A percentile compares a stretch with the other conserved stretches of the same genome.
Evolutionary conservation across 2,888 invertebrate species (phyloP).

Genomic region (Metallyticus violacea): DNA sequence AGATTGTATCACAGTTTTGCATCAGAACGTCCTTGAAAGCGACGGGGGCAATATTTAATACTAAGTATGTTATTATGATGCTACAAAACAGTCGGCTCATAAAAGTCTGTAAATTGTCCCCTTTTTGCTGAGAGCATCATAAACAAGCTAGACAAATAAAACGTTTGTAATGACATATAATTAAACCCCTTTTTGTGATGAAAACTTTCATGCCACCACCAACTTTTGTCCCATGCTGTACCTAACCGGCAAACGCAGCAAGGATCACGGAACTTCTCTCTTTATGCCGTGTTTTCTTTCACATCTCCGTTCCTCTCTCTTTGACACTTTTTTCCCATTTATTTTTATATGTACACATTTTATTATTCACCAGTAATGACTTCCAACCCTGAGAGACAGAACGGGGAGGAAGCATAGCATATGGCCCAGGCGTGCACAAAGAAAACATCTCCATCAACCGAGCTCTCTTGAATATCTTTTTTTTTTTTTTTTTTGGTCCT

Average conservation of each 20-base stretch:
- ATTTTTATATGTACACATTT: constrained; percentile 29
- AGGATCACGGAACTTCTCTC: background rate
- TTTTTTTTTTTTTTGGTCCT: background rate
- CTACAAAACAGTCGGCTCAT: too few relatives aligned
- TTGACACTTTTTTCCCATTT: constrained; percentile 9
- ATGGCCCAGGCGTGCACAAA: constrained; percentile 10
- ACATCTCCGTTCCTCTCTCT: constrained; percentile 15
- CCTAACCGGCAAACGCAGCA: too few relatives aligned
- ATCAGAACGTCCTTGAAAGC: too few relatives aligned
- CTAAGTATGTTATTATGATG: too few relatives aligned
- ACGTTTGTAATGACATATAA: too few relatives aligned
- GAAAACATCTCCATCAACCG: background rate
- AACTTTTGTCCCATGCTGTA: background rate
- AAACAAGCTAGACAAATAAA: too few relatives aligned
- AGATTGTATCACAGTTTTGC: too few relatives aligned
- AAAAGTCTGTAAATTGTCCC: too few relatives aligned
- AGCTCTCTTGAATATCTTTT: background rate
- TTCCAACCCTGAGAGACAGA: constrained; percentile 12
- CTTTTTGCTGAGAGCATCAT: too few relatives aligned
- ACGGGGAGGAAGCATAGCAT: constrained; percentile 10
- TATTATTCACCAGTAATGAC: constrained; percentile 31
- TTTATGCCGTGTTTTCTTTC: constrained; percentile 13
- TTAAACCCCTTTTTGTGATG: too few relatives aligned
- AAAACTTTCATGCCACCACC: too few relatives aligned
- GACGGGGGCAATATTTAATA: too few relatives aligned